Percentiles rank a stretch among this genome's conserved stretches.
These are phyloP conservation scores for Loriculus beryllinus DNA, from an alignment of 2,797 vertebrate genomes.

Conservation along the genomic window DNA sequence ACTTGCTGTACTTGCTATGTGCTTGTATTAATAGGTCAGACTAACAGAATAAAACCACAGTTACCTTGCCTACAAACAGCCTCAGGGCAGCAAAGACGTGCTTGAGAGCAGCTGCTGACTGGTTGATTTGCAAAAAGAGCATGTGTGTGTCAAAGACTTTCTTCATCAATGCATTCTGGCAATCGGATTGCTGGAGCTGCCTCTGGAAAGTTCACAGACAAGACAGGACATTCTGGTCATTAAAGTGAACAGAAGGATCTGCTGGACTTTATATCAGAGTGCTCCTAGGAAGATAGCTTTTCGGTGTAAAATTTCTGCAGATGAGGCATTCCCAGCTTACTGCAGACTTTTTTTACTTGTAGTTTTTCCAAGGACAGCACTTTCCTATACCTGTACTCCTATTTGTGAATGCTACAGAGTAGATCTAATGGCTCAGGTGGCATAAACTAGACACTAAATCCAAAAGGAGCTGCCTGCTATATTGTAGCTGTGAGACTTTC, in stretches of 20 bases:
- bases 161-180: conserved; percentile 93
- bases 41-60: neutral
- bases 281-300: neutral
- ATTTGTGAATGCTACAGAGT: neutral
- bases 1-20: neutral
- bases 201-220: conserved; percentile 78
- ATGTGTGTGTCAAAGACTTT: conserved; percentile 97
- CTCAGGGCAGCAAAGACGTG: conserved; percentile 93
- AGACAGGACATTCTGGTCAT: neutral
- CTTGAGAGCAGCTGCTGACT: conserved; percentile 89
- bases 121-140: conserved; percentile 97
- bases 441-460: neutral
- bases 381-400: neutral
- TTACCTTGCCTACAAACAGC: conserved; percentile 94
- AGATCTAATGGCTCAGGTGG: neutral
- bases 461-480: neutral
- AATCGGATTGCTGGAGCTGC: conserved; percentile 89
- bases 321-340: neutral
- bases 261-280: rapidly evolving
- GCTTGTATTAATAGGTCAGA: neutral
- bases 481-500: neutral
- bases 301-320: neutral
- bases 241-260: neutral
- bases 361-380: neutral
- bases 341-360: neutral